Evolutionary conservation across 2,888 invertebrate genomes (phyloP).

Genomic region (Hyles lineata): DNA sequence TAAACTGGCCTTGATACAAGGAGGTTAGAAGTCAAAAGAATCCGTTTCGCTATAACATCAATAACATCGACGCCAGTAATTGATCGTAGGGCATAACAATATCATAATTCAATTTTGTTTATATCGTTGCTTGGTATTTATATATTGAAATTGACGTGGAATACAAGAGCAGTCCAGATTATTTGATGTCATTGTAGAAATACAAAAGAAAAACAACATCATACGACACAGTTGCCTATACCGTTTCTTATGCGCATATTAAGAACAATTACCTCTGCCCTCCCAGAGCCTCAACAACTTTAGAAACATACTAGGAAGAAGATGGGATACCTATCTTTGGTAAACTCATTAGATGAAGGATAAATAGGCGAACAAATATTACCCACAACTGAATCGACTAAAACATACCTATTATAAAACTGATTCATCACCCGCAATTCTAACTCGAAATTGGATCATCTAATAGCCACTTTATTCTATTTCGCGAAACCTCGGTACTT

Average conservation of each 20-base stretch:
- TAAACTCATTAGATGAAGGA: no score
- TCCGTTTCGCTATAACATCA: conserved; percentile 75
- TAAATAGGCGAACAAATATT: no score
- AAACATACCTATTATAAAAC: background rate
- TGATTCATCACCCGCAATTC: background rate
- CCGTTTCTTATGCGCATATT: no score
- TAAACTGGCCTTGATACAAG: conserved; percentile 52
- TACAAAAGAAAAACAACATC: no score
- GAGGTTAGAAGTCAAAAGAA: conserved; percentile 81
- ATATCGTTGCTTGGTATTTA: conserved; percentile 22
- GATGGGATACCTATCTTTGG: no score
- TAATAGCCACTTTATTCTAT: background rate
- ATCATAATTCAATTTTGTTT: conserved; percentile 66
- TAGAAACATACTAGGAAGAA: no score
- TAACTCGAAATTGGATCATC: background rate
- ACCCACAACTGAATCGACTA: no score
- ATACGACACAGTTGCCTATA: no score
- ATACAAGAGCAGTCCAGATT: background rate
- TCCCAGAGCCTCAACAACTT: no score
- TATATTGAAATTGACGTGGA: background rate
- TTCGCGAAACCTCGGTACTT: background rate
- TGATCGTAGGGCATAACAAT: conserved; percentile 77
- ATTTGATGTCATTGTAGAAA: no score
- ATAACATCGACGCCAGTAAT: conserved; percentile 68
- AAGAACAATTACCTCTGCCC: no score